Evolutionary conservation across 2,888 invertebrate genomes (phyloP).

Genomic region (Perizoma affinitatum): DNA sequence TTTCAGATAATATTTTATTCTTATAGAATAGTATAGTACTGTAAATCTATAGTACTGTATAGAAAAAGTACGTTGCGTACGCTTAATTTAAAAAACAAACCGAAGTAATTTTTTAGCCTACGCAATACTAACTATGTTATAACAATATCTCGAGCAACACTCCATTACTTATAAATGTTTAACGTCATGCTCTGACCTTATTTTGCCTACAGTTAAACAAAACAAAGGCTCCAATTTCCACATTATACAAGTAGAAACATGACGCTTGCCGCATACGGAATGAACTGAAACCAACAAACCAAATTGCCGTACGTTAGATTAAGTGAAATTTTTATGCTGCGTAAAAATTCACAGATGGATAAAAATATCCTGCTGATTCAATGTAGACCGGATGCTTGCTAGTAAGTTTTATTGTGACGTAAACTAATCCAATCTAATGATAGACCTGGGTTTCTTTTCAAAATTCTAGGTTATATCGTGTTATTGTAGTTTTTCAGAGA

Average conservation of each 20-base stretch:
- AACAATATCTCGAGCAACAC: slow-evolving; percentile 5
- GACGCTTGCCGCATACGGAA: slow-evolving; percentile 58
- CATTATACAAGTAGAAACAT: slow-evolving; percentile 49
- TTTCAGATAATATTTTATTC: too few relatives aligned
- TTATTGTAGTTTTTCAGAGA: too few relatives aligned
- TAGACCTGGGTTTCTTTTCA: too few relatives aligned
- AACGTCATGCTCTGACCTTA: slow-evolving; percentile 31
- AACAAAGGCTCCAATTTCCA: slow-evolving; percentile 60
- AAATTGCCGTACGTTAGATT: slow-evolving; percentile 60
- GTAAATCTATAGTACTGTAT: too few relatives aligned
- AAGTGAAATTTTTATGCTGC: slow-evolving; percentile 74
- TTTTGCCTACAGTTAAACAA: slow-evolving; percentile 48
- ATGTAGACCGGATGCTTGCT: too few relatives aligned
- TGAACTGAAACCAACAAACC: slow-evolving; percentile 62
- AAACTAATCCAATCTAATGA: too few relatives aligned
- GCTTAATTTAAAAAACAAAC: too few relatives aligned
- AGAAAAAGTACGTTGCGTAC: too few relatives aligned
- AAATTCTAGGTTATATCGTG: too few relatives aligned
- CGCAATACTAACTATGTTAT: background rate
- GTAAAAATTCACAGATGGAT: slow-evolving; percentile 60
- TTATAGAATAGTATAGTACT: too few relatives aligned
- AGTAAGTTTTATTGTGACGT: too few relatives aligned
- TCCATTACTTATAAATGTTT: slow-evolving; percentile 19
- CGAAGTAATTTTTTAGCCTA: too few relatives aligned
- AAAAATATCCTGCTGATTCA: slow-evolving; percentile 3